Evolutionary conservation across 2,113 vertebrate species (phyloP).

Genomic region (Pelecanus crispus): DNA sequence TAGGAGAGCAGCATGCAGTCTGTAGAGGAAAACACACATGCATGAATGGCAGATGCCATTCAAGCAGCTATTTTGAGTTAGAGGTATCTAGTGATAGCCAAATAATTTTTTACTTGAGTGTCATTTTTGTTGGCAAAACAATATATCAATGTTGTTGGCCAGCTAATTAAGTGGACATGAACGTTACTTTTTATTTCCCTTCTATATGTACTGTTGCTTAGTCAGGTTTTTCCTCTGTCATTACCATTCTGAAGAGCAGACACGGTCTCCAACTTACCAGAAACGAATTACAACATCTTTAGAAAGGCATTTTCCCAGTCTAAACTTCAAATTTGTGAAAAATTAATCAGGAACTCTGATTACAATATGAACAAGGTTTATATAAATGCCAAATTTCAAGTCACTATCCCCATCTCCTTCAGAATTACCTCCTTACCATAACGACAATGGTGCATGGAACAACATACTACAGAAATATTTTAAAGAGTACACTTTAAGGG

Average conservation of each 20-base stretch:
- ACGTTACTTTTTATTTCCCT: background rate
- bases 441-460: background rate
- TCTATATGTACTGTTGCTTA: background rate
- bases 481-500: background rate
- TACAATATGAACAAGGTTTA: background rate
- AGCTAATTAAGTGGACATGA: background rate
- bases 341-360: background rate
- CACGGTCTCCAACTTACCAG: background rate
- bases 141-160: background rate
- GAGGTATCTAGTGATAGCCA: background rate
- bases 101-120: background rate
- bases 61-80: background rate
- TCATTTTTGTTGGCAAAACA: background rate
- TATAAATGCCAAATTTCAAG: background rate
- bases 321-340: background rate
- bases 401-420: background rate
- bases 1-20: background rate
- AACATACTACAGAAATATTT: background rate
- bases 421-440: background rate
- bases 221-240: background rate
- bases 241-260: background rate
- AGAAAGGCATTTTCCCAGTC: background rate
- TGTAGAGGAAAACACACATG: accelerated
- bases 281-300: background rate
- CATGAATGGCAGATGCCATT: background rate